Conservation (phyloP, 2,888 invertebrate species). For the Eupithecia pulchellata region DNA sequence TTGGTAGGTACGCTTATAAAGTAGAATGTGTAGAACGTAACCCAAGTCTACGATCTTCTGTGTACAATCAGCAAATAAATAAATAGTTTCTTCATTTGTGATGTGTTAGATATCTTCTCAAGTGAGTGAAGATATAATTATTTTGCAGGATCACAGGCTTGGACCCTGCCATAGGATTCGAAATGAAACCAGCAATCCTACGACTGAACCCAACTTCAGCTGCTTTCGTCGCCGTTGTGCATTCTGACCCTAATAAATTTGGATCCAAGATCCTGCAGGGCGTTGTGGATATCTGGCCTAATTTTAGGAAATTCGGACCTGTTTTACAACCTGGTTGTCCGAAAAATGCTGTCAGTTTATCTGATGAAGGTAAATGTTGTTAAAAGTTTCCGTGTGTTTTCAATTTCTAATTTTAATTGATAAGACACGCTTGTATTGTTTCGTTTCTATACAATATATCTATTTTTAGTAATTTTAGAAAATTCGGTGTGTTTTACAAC, state of each 20-base stretch:
- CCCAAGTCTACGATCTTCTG: too few relatives aligned
- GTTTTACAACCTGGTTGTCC: slow-evolving; percentile 72
- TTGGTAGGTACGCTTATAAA: too few relatives aligned
- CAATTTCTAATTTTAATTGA: too few relatives aligned
- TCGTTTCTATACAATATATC: too few relatives aligned
- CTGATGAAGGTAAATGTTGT: slow-evolving; percentile 60
- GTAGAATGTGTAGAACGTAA: too few relatives aligned
- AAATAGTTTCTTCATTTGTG: too few relatives aligned
- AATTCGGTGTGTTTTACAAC: too few relatives aligned
- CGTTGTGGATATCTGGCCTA: slow-evolving; percentile 77
- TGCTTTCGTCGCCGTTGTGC: slow-evolving; percentile 63
- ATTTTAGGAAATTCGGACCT: slow-evolving; percentile 58
- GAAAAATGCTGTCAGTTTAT: slow-evolving; percentile 54
- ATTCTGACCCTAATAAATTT: slow-evolving; percentile 72
- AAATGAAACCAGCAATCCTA: slow-evolving; percentile 53
- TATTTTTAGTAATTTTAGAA: too few relatives aligned
- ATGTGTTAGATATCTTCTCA: background rate
- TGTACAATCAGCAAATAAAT: too few relatives aligned
- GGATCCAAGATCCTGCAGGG: slow-evolving; percentile 63
- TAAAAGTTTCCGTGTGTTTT: background rate
- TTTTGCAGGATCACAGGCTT: slow-evolving; percentile 71
- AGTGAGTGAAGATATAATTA: background rate
- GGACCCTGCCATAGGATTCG: slow-evolving; percentile 72
- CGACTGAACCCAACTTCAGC: slow-evolving; percentile 66
- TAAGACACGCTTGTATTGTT: too few relatives aligned